Conservation (phyloP, 2,113 vertebrate genomes). For the Myrmophylax atrothorax region DNA sequence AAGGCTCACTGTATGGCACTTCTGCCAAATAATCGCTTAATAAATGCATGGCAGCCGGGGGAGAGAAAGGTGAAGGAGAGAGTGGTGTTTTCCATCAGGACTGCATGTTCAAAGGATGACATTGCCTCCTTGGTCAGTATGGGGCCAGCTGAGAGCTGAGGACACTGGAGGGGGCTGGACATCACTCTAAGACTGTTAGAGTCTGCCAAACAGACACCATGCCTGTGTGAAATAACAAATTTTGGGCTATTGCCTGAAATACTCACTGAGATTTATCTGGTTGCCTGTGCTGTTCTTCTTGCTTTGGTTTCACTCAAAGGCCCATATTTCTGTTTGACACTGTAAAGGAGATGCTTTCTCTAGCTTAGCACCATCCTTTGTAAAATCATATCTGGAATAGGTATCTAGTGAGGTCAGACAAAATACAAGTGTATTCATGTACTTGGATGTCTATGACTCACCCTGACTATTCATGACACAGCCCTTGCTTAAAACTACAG, state of each 20-base stretch:
- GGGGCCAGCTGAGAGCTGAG: rapidly evolving
- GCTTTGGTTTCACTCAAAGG: not conserved
- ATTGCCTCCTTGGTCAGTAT: rapidly evolving
- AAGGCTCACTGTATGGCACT: rapidly evolving
- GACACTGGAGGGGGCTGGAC: not conserved
- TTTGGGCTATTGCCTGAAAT: not conserved
- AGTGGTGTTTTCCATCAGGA: not conserved
- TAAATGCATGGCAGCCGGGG: rapidly evolving
- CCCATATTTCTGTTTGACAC: not conserved
- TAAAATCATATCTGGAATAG: not conserved
- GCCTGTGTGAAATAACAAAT: not conserved
- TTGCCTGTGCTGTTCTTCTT: not conserved
- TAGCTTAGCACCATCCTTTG: not conserved
- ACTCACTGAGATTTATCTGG: not conserved
- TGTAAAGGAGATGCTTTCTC: not conserved
- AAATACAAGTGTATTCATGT: not conserved
- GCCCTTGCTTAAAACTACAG: not conserved
- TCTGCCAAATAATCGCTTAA: rapidly evolving
- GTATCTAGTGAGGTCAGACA: not conserved
- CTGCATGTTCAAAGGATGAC: rapidly evolving
- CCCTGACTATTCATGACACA: not conserved
- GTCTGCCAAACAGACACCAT: not conserved
- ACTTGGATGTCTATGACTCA: not conserved
- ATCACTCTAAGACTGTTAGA: not conserved
- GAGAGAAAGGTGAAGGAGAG: not conserved